Conservation (phyloP, 2,888 invertebrate species). For the Ctena decussata region DNA sequence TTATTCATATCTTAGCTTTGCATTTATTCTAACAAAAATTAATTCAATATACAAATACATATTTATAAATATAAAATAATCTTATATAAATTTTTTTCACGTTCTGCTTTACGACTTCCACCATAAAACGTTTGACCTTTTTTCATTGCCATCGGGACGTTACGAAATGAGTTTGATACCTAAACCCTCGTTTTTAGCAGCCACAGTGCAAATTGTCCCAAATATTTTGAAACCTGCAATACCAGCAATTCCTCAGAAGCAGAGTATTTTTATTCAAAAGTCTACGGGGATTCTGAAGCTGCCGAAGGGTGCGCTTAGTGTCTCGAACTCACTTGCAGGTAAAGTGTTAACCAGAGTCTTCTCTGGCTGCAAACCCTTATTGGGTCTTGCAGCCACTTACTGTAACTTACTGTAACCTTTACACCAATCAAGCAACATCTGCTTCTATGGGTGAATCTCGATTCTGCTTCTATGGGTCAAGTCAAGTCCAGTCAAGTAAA, state of each 20-base stretch:
- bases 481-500: too few relatives aligned
- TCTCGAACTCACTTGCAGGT: constrained; percentile 29
- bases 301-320: constrained; percentile 29
- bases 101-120: not conserved
- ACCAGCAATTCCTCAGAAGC: constrained; percentile 57
- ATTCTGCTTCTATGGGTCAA: too few relatives aligned
- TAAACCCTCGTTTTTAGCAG: constrained; percentile 70
- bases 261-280: constrained; percentile 36
- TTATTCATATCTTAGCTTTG: too few relatives aligned
- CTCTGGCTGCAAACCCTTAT: too few relatives aligned
- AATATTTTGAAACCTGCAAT: constrained; percentile 64
- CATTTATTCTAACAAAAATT: too few relatives aligned
- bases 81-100: not conserved
- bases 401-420: too few relatives aligned
- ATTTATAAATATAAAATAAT: too few relatives aligned
- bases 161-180: constrained; percentile 72
- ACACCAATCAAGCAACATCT: too few relatives aligned
- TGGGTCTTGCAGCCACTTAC: too few relatives aligned
- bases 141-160: not conserved
- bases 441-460: too few relatives aligned
- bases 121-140: constrained; percentile 4
- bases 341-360: not conserved
- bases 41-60: too few relatives aligned
- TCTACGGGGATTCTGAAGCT: constrained; percentile 15
- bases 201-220: constrained; percentile 75